Evolutionary conservation across 2,888 invertebrate genomes (phyloP).

Genomic region (Frankliniella fusca): DNA sequence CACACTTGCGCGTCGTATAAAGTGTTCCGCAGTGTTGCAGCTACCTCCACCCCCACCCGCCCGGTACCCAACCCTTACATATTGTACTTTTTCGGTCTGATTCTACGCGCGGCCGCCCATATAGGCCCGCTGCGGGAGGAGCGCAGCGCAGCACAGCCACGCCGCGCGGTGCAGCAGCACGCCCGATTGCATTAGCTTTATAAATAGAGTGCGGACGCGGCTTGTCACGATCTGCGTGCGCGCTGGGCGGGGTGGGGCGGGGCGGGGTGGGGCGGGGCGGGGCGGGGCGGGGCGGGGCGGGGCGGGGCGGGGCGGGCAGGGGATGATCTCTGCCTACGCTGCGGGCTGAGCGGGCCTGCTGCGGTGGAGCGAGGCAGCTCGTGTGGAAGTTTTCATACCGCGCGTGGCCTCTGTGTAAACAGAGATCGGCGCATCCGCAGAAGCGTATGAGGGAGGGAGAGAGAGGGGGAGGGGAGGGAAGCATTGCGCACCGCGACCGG

Average conservation of each 20-base stretch:
- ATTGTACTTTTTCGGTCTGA: too few relatives aligned
- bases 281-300: neutral
- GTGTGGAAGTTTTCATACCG: constrained; percentile 15
- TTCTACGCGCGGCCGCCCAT: too few relatives aligned
- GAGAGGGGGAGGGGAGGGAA: too few relatives aligned
- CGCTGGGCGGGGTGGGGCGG: neutral
- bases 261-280: neutral
- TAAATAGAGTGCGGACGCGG: constrained; percentile 20
- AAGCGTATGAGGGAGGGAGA: too few relatives aligned
- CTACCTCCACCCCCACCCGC: too few relatives aligned
- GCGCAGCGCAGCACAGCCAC: neutral
- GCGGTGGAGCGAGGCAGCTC: neutral
- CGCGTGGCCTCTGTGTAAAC: constrained; percentile 24
- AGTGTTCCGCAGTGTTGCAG: too few relatives aligned
- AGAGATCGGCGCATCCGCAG: neutral
- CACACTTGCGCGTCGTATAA: too few relatives aligned
- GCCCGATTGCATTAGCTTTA: constrained; percentile 7
- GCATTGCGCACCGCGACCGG: too few relatives aligned
- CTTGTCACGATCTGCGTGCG: constrained; percentile 7
- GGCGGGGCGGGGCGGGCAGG: neutral
- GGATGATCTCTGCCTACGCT: neutral
- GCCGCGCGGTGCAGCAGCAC: constrained; percentile 8
- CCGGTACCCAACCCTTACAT: too few relatives aligned
- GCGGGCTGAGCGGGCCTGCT: neutral
- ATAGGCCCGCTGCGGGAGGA: neutral